Base-by-base conservation (phyloP, 2,888 invertebrate species). In the Stictocephala bisonia region DNA sequence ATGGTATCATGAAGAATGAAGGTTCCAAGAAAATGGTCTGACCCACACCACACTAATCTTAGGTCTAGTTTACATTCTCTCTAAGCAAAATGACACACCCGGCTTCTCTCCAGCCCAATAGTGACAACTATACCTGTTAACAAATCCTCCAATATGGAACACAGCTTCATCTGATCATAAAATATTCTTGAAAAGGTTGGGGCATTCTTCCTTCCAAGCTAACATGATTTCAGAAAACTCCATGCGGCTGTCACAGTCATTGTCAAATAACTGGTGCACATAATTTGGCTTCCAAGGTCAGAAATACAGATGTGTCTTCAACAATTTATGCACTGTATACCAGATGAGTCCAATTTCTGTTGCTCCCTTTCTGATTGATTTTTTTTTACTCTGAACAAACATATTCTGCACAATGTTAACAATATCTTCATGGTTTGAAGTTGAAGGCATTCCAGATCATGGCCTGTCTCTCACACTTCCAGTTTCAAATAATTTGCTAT, bases 171-270 rank as follows among this genome's bases (percentile, higher is more conserved):
- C 66, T n/a, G 27, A 66, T 41, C 66, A 66, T 41, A 41, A 58
- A 58, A 58, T 31, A 20, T 31, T 58, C 15, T 31, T 31, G 20
- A 58, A 18, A 18, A 58, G 31, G 20, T 58, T 58, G 13, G 15
- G 15, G 20, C 3, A 58, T 58, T 58, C 9, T 58, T 58, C 58
- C 15, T 58, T 58, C 58, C 58, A 29, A 66, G 66, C 66, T 22
- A 41, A 66, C 66, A 66, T 66, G 35, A 41, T 24, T 31, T 66
- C 27, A 44, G 66, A 66, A 24, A 66, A 66, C 22, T 66, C 44
- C 40, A 22, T 66, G 44, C 24, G 35, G 22, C 20, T 60, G 13
- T 60, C 60, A 9, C 60, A 60, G 31, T 60, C 41, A 7, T 66
- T 22, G 41, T 66, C 24, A 41, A 40, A 58, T 20, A 29, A 27